Conservation (phyloP, 2,113 vertebrate species). For the Riparia riparia region DNA sequence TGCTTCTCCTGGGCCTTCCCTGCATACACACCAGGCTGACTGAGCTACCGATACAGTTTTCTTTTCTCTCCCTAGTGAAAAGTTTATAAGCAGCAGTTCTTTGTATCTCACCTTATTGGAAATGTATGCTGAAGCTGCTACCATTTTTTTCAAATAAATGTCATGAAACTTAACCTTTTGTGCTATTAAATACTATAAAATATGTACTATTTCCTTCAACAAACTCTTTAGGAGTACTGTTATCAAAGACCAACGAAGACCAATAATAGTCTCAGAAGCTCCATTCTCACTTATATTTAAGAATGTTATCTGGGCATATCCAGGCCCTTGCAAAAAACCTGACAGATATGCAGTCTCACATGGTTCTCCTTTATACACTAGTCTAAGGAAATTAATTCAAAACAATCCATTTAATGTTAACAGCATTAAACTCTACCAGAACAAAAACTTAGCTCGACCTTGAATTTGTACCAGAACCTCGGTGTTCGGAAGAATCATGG, state of each 20-base stretch:
- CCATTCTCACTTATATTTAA: background rate
- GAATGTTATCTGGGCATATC: background rate
- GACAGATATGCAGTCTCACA: background rate
- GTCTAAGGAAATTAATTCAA: background rate
- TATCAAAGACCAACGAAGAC: background rate
- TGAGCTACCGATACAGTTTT: conserved; percentile 28
- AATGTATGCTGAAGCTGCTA: background rate
- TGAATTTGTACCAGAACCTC: background rate
- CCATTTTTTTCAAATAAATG: background rate
- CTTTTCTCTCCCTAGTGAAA: conserved; percentile 17
- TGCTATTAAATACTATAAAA: background rate
- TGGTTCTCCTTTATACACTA: background rate
- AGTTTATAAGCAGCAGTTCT: conserved; percentile 27
- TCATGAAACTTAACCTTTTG: background rate
- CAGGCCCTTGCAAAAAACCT: background rate
- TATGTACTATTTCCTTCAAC: background rate
- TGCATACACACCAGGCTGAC: background rate
- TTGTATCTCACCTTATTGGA: conserved; percentile 6
- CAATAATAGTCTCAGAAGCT: background rate
- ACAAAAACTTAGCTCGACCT: background rate
- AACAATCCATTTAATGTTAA: background rate
- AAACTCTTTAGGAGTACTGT: background rate
- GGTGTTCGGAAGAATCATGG: background rate
- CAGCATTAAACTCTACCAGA: background rate
- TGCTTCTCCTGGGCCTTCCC: background rate